Percentiles rank a stretch among this genome's conserved stretches.
Evolutionary conservation across 2,797 vertebrate species (phyloP).

Genomic region (Hephaestus fuliginosus): DNA sequence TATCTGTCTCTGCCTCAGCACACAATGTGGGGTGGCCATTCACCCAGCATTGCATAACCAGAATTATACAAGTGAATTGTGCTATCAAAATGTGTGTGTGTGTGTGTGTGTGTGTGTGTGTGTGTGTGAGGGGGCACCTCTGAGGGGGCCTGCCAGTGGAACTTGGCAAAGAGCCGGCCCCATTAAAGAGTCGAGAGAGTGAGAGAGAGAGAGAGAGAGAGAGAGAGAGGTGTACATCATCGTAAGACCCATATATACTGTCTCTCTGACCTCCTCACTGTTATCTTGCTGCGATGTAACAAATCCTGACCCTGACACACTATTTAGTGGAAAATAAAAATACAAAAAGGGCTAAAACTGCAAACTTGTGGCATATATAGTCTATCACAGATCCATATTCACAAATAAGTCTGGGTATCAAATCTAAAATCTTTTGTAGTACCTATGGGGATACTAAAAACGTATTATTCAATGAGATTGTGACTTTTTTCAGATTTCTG

Average conservation of each 20-base stretch:
- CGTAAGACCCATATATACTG: constrained; percentile 9
- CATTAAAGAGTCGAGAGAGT: constrained; percentile 60
- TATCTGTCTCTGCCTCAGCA: constrained; percentile 65
- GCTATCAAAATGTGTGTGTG: constrained; percentile 66
- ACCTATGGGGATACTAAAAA: no score
- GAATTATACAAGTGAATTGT: constrained; percentile 80
- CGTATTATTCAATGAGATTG: neutral
- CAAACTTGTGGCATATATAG: neutral
- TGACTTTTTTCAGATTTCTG: neutral
- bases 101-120: constrained; percentile 44
- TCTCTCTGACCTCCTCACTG: neutral
- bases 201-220: constrained; percentile 10
- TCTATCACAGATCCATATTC: neutral
- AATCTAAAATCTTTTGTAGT: neutral
- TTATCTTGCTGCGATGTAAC: neutral
- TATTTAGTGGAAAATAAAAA: constrained; percentile 17
- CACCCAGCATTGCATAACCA: constrained; percentile 80
- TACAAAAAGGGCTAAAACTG: neutral
- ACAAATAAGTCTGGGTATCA: neutral
- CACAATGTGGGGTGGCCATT: constrained; percentile 77
- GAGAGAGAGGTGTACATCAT: constrained; percentile 9
- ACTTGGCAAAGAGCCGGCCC: constrained; percentile 68
- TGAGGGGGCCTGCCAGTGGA: constrained; percentile 66
- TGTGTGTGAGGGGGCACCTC: constrained; percentile 62
- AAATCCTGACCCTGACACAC: constrained; percentile 4